Base-by-base conservation (phyloP, 2,113 vertebrate genomes). In the Lophochroa leadbeateri region DNA sequence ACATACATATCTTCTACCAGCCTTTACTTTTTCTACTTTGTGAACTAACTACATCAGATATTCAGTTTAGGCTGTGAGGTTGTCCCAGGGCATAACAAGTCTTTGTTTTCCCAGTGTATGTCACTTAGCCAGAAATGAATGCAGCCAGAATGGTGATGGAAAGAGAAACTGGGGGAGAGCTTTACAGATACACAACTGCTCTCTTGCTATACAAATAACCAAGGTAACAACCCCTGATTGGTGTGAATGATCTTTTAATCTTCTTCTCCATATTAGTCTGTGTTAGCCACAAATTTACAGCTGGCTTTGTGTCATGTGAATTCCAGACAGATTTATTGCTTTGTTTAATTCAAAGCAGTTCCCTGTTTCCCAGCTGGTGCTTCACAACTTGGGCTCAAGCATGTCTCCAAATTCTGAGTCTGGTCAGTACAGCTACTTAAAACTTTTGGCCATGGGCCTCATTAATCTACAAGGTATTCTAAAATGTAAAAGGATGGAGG, bases 1-100 rank as follows among this genome's bases (percentile, higher is more conserved):
- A 37, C 0, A 0, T 15, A 37, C 0, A 0, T n/a, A 19, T 76
- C 76, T 94, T 55, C 43, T 92, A 27, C 5, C 49, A 47, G 39
- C 17, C 18, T 72, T 76, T 68, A 31, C 52, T 68, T 64, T 10
- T 25, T 64, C 53, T 80, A 14, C 24, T 90, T 52, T 44, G 20
- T 82, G 80, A 90, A 57, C 11, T 27, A 52, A 29, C 63, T 82
- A 14, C 29, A 11, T 68, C 49, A 68, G 44, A 33, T 57, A 23
- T 37, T 55, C n/a, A 85, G 18, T 87, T 90, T 75, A 46, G 57
- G 25, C 33, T 71, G 27, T 15, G 10, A 80, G 8, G 39, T 18
- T 80, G 68, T 61, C 63, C 23, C 44, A 86, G 69, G 80, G 41
- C 10, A 70, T 7, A 65, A 10, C 13, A 49, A 75, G 29, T 18